Evolutionary conservation across 2,113 vertebrate genomes (phyloP), one percentile per base, ranked within the genome.

Genomic region (Charina bottae): DNA sequence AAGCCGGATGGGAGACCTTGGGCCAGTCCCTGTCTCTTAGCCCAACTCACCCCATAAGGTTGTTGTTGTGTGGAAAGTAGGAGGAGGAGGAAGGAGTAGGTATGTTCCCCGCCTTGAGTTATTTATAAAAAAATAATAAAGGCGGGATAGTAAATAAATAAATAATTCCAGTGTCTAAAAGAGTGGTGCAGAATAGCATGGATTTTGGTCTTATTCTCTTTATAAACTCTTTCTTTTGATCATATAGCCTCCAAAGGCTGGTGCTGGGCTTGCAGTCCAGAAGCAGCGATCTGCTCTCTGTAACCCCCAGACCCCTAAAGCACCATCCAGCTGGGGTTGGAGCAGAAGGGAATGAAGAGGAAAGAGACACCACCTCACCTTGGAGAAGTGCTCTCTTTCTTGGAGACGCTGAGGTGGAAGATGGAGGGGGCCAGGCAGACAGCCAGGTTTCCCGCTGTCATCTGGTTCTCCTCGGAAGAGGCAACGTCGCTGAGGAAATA

Each of bases 401-500:
- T 98, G 94, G 97, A 98, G 85, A 98, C 89, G 0, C 98, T 98
- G 89, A 99, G 98, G 91, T 99, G 98, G 94, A 99, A 98, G 93
- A 99, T 95, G 72, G 98, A 99, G 2, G 98, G 98, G 2, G 98
- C 98, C 86, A 99, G 96, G 94, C 98, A 99, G 93, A 99, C 98
- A 0, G 98, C 98, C 93, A 99, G 95, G 96, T 98, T 99, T 7
- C 98, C 97, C 0, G 98, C 97, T 0, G 98, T 99, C 98, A 98
- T 99, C 96, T 99, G 98, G 97, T 98, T 99, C 93, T 98, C 98
- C 93, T 98, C 96, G 0, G 98, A 98, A 0, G 97, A 98, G 84
- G 98, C 98, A 0, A 98, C 98, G 93, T 99, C 98, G 0, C 98
- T 98, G 85, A 99, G 97, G 96, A 99, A 99, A 96, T 98, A 98